Conservation (phyloP, 2,113 vertebrate species). For the Montifringilla adamsi region DNA sequence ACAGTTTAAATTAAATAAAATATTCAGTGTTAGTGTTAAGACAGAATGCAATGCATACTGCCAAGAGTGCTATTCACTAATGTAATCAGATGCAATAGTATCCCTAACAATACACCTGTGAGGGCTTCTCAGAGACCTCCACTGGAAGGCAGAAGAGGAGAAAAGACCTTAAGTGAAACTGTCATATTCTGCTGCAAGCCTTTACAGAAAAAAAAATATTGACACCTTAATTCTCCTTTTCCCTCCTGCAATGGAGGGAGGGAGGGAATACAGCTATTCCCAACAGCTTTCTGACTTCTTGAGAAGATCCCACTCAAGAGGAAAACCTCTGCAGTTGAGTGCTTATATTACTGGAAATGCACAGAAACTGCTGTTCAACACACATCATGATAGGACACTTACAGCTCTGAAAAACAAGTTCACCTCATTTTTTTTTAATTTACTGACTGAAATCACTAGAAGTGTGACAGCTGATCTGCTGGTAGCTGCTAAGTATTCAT, state of each 20-base stretch:
- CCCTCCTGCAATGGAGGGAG: background rate
- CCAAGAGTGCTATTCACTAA: background rate
- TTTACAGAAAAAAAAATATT: background rate
- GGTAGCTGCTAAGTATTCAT: background rate
- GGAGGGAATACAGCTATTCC: background rate
- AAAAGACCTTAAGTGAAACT: background rate
- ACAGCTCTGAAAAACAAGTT: background rate
- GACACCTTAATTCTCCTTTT: background rate
- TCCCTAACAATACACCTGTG: background rate
- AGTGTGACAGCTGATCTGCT: background rate
- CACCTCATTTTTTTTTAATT: background rate
- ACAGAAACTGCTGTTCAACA: background rate
- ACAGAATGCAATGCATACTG: background rate
- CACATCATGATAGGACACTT: fast-evolving
- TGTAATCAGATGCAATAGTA: background rate
- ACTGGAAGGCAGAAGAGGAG: background rate
- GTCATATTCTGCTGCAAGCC: background rate
- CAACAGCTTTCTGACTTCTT: background rate
- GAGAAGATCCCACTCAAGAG: background rate
- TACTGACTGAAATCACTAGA: background rate
- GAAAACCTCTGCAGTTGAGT: background rate
- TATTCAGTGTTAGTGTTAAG: background rate
- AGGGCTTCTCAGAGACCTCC: background rate
- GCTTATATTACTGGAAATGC: background rate
- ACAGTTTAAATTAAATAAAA: background rate